Percentiles rank a stretch among this genome's conserved stretches.
These are phyloP conservation scores for Amphipoea lucens DNA, from an alignment of 2,888 invertebrate species.

Conservation along the genomic window DNA sequence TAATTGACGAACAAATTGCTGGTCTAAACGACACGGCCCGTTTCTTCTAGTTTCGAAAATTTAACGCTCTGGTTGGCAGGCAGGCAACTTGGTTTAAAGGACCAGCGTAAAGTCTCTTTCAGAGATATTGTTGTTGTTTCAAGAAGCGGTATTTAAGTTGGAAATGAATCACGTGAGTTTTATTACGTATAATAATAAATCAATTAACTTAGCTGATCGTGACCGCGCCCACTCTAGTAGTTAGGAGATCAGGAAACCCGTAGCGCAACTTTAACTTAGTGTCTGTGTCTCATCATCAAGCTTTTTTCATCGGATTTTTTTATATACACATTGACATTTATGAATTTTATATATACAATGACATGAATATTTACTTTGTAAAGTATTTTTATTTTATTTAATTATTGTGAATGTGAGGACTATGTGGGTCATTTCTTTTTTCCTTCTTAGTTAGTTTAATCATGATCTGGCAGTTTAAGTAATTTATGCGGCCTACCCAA, in stretches of 20 bases:
- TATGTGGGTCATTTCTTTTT: too few relatives aligned
- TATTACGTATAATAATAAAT: conserved; percentile 5
- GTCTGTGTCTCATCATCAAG: too few relatives aligned
- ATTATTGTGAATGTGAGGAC: too few relatives aligned
- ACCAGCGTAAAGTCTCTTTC: not conserved
- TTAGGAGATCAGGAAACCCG: not conserved
- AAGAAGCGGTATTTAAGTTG: not conserved
- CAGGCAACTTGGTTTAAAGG: not conserved
- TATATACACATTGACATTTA: too few relatives aligned
- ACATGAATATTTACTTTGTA: too few relatives aligned
- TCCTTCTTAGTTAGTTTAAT: too few relatives aligned
- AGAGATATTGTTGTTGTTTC: not conserved
- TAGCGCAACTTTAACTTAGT: not conserved
- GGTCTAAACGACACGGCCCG: conserved; percentile 28
- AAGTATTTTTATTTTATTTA: too few relatives aligned
- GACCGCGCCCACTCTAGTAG: not conserved
- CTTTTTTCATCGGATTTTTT: too few relatives aligned
- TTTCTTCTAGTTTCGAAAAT: conserved; percentile 24
- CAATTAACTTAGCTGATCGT: not conserved
- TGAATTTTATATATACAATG: too few relatives aligned
- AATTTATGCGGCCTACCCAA: too few relatives aligned
- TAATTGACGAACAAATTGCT: conserved; percentile 52
- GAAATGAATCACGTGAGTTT: not conserved
- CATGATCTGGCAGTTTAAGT: too few relatives aligned
- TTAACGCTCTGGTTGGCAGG: conserved; percentile 30